Evolutionary conservation across 1,140 invertebrate genomes (phyloP).

Genomic region (Drosophila varians): DNA sequence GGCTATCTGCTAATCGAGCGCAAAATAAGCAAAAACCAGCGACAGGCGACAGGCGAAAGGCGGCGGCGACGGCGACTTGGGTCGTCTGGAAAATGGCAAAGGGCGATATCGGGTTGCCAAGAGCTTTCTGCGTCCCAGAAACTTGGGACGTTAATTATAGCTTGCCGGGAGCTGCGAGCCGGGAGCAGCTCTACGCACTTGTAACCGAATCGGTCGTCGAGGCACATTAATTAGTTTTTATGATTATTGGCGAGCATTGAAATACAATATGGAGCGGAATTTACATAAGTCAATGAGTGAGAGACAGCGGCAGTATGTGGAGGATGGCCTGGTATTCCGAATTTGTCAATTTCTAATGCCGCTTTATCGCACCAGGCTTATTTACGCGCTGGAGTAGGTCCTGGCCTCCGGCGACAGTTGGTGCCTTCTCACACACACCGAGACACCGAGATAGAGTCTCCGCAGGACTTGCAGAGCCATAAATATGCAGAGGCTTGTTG

Average conservation of each 20-base stretch:
- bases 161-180: conserved; percentile 40
- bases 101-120: conserved; percentile 56
- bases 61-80: neutral
- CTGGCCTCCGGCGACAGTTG: conserved; percentile 28
- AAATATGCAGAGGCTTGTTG: conserved; percentile 66
- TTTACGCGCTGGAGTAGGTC: conserved; percentile 51
- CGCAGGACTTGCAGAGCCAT: conserved; percentile 31
- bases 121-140: conserved; percentile 20
- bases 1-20: conserved; percentile 79
- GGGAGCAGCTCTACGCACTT: conserved; percentile 57
- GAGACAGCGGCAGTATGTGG: conserved; percentile 37
- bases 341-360: conserved; percentile 81
- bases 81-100: conserved; percentile 32
- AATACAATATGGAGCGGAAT: conserved; percentile 70
- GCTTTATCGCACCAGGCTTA: conserved; percentile 70
- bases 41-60: conserved; percentile 22
- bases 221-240: conserved; percentile 82
- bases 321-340: conserved; percentile 52
- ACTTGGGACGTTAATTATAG: conserved; percentile 77
- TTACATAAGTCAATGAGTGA: conserved; percentile 64
- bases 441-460: neutral
- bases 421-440: conserved; percentile 20
- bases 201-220: conserved; percentile 68
- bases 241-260: conserved; percentile 79
- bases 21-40: conserved; percentile 79